Percentiles rank a stretch among this genome's conserved stretches.
These are phyloP conservation scores for Drosophila infuscata DNA, from an alignment of 2,888 invertebrate species.

Conservation along the genomic window DNA sequence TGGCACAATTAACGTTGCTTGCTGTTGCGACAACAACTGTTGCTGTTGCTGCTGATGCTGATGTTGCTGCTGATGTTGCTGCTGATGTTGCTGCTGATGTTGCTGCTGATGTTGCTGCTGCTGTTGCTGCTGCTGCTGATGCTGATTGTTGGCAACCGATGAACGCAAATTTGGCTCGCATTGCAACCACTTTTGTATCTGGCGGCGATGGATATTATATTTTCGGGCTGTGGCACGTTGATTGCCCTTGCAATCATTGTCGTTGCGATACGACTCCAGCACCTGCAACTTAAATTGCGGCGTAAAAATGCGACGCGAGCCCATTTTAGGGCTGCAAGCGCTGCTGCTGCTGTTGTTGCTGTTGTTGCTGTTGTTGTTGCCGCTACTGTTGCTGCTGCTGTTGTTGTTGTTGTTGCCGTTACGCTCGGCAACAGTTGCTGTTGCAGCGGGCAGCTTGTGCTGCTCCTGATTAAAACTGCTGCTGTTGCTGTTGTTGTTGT, in stretches of 20 bases:
- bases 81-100: slow-evolving; percentile 36
- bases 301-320: slow-evolving; percentile 94
- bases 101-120: slow-evolving; percentile 37
- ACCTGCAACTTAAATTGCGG: slow-evolving; percentile 96
- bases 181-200: slow-evolving; percentile 97
- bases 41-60: slow-evolving; percentile 21
- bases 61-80: slow-evolving; percentile 28
- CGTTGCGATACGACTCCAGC: slow-evolving; percentile 93
- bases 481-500: slow-evolving; percentile 29
- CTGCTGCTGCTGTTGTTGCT: slow-evolving; percentile 32
- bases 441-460: slow-evolving; percentile 93
- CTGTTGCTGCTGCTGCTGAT: slow-evolving; percentile 75
- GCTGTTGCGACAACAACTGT: slow-evolving; percentile 29
- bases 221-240: slow-evolving; percentile 95
- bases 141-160: slow-evolving; percentile 87
- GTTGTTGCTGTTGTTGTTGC: slow-evolving; percentile 21
- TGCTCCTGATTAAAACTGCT: slow-evolving; percentile 46
- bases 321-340: slow-evolving; percentile 86
- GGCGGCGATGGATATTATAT: slow-evolving; percentile 94
- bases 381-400: slow-evolving; percentile 33
- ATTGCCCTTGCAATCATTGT: slow-evolving; percentile 94
- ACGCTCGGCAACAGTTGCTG: slow-evolving; percentile 86
- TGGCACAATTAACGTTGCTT: slow-evolving; percentile 45
- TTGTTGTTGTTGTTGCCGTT: slow-evolving; percentile 19
- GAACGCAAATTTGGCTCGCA: slow-evolving; percentile 92